Evolutionary conservation across 2,888 invertebrate genomes (phyloP).

Genomic region (Atherix ibis): DNA sequence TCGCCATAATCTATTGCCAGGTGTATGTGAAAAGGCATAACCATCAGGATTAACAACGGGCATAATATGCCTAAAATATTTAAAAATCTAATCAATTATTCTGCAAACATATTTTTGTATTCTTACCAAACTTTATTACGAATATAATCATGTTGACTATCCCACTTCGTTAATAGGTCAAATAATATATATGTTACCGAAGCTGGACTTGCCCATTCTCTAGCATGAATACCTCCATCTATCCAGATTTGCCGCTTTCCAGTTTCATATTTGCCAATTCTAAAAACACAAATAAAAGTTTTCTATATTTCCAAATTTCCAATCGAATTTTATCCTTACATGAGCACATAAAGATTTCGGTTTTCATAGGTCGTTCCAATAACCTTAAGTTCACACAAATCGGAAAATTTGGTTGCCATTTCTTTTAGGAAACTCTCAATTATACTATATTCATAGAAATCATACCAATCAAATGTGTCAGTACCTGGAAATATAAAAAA

Average conservation of each 20-base stretch:
- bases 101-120: background rate
- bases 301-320: no score
- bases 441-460: no score
- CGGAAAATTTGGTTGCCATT: no score
- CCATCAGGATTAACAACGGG: conserved; percentile 2
- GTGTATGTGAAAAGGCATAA: background rate
- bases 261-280: no score
- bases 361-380: no score
- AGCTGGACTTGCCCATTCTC: conserved; percentile 80
- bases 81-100: background rate
- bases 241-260: conserved; percentile 40
- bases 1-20: conserved; percentile 23
- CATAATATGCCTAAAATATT: conserved; percentile 4
- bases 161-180: conserved; percentile 48
- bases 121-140: conserved; percentile 62
- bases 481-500: no score
- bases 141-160: conserved; percentile 44
- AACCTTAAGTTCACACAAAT: no score
- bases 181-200: conserved; percentile 62
- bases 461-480: no score
- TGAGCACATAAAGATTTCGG: no score
- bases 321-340: no score
- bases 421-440: no score
- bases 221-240: conserved; percentile 68
- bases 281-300: no score